These are phyloP conservation scores for Drosophila navojoa DNA, from an alignment of 1,140 invertebrate species.

Conservation along the genomic window DNA sequence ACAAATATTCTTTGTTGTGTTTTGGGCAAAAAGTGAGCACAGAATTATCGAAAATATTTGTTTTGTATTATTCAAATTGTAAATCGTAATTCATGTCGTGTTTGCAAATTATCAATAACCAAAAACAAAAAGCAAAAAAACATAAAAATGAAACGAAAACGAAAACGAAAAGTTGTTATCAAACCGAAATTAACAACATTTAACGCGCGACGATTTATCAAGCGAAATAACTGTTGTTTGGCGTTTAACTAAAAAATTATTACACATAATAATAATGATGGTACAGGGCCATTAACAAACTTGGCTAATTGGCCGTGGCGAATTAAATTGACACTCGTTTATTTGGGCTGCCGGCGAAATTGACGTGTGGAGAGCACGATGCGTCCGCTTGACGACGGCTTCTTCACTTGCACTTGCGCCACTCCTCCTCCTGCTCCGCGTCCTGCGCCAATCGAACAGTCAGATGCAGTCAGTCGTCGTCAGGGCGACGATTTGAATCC, in stretches of 20 bases:
- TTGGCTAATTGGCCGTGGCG: conserved; percentile 18
- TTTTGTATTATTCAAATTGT: conserved; percentile 32
- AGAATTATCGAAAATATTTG: conserved; percentile 19
- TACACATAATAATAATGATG: conserved; percentile 10
- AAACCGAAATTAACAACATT: conserved; percentile 22
- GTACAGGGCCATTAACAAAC: conserved; percentile 19
- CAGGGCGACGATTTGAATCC: conserved; percentile 3
- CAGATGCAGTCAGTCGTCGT: background rate
- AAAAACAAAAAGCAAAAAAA: conserved; percentile 9
- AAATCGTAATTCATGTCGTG: conserved; percentile 48
- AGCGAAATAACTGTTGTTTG: conserved; percentile 34
- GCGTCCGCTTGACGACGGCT: background rate
- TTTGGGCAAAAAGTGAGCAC: conserved; percentile 16
- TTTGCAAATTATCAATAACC: conserved; percentile 12
- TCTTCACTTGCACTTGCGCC: background rate
- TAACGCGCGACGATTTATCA: conserved; percentile 29
- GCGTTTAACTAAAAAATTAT: conserved; percentile 18
- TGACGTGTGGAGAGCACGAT: background rate
- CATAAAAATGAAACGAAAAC: conserved; percentile 28
- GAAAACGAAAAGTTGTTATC: conserved; percentile 27
- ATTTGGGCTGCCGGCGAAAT: conserved; percentile 11
- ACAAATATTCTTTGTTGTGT: conserved; percentile 25
- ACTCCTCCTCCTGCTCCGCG: background rate
- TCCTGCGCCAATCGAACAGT: background rate
- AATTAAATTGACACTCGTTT: conserved; percentile 12